These are phyloP conservation scores for Atractosteus spatula DNA, from an alignment of 2,113 vertebrate genomes.

Conservation along the genomic window DNA sequence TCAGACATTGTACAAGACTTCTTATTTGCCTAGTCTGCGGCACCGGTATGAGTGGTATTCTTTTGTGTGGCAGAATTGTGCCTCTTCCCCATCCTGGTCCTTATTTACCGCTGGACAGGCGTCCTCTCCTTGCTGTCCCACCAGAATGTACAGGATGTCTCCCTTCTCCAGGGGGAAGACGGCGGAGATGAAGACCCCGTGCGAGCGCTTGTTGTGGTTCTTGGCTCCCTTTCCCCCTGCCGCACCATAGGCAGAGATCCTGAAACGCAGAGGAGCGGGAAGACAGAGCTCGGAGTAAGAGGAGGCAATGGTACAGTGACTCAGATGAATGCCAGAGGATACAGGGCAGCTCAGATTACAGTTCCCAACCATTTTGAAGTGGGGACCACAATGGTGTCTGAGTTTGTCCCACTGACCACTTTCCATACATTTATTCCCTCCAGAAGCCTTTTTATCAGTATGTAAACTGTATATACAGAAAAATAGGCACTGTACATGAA, in stretches of 20 bases:
- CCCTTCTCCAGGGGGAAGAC: slow-evolving; percentile 77
- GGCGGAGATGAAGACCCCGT: slow-evolving; percentile 81
- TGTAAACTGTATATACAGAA: neutral
- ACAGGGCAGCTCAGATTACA: too few relatives aligned
- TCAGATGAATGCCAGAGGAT: neutral
- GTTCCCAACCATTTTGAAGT: too few relatives aligned
- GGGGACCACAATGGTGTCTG: too few relatives aligned
- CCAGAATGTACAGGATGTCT: slow-evolving; percentile 78
- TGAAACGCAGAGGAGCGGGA: slow-evolving; percentile 37
- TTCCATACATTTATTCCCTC: neutral
- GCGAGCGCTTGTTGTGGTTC: slow-evolving; percentile 83
- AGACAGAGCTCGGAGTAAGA: neutral
- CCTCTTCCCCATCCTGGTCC: neutral
- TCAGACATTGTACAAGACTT: too few relatives aligned
- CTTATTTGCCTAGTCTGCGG: too few relatives aligned
- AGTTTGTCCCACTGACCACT: neutral
- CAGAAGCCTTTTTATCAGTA: slow-evolving; percentile 10
- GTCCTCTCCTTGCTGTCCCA: slow-evolving; percentile 87
- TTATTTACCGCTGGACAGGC: slow-evolving; percentile 81
- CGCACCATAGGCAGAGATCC: slow-evolving; percentile 86
- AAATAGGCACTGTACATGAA: too few relatives aligned
- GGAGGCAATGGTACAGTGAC: neutral
- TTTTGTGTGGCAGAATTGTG: too few relatives aligned
- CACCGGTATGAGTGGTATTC: too few relatives aligned
- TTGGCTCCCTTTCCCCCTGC: slow-evolving; percentile 83